Evolutionary conservation across 2,888 invertebrate genomes (phyloP).

Genomic region (Chloromyia formosa): DNA sequence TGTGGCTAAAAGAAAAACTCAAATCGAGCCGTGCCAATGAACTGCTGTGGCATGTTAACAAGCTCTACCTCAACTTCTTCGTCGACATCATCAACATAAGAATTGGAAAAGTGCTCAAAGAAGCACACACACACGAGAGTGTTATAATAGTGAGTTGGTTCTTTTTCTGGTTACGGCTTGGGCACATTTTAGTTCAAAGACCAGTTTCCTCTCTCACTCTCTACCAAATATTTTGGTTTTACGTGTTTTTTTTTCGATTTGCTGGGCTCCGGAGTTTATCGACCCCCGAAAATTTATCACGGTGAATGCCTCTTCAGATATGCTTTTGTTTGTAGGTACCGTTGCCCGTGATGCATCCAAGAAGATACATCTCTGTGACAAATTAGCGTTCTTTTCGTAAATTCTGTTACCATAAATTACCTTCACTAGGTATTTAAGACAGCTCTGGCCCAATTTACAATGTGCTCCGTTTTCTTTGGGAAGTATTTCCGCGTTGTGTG

Average conservation of each 20-base stretch:
- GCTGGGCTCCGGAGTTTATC: slow-evolving; percentile 21
- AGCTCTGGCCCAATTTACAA: no score
- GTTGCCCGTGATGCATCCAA: not conserved
- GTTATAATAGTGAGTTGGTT: slow-evolving; percentile 23
- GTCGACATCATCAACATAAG: slow-evolving; percentile 14
- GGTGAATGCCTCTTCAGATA: slow-evolving; percentile 14
- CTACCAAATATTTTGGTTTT: slow-evolving; percentile 21
- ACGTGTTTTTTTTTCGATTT: slow-evolving; percentile 8
- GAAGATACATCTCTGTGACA: no score
- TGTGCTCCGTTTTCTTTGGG: no score
- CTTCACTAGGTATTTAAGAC: no score
- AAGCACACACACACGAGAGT: not conserved
- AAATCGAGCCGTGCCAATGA: slow-evolving; percentile 35
- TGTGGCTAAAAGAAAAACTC: slow-evolving; percentile 29
- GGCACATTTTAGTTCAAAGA: not conserved
- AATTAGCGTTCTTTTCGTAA: no score
- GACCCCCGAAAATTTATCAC: slow-evolving; percentile 36
- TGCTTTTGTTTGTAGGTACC: slow-evolving; percentile 28
- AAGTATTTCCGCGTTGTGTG: no score
- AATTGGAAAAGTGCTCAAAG: slow-evolving; percentile 17
- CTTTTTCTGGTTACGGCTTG: slow-evolving; percentile 15
- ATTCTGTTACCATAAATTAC: no score
- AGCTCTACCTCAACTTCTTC: slow-evolving; percentile 21
- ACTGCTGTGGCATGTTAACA: slow-evolving; percentile 21
- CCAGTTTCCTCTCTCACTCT: slow-evolving; percentile 5